Conservation (phyloP, 2,888 invertebrate species). For the Scrobipalpa costella region DNA sequence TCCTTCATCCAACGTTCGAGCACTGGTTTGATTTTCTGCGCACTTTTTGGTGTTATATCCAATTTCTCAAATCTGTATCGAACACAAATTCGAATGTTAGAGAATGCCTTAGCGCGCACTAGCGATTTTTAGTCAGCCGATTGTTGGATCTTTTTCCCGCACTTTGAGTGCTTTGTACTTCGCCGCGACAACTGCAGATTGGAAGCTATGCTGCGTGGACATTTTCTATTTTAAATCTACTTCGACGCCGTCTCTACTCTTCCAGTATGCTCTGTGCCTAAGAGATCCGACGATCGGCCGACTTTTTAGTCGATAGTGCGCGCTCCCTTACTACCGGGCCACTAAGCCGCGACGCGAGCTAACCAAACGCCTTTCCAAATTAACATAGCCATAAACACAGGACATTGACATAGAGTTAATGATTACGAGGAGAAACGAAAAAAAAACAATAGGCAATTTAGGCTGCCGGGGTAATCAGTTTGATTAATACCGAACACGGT, state of each 20-base stretch:
- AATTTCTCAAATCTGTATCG: slow-evolving; percentile 97
- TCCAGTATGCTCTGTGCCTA: no score
- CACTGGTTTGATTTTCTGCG: slow-evolving; percentile 99
- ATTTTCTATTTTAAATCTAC: no score
- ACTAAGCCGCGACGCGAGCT: slow-evolving; percentile 21
- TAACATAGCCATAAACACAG: slow-evolving; percentile 81
- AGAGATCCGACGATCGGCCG: no score
- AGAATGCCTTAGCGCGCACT: slow-evolving; percentile 51
- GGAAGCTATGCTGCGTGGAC: no score
- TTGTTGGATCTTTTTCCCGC: no score
- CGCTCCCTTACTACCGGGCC: slow-evolving; percentile 50
- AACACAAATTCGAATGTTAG: slow-evolving; percentile 79
- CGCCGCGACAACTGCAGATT: no score
- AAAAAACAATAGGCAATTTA: slow-evolving; percentile 79
- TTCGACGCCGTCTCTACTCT: no score
- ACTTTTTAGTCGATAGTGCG: no score
- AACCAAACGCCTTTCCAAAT: slow-evolving; percentile 59
- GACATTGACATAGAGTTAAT: slow-evolving; percentile 84
- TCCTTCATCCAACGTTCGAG: slow-evolving; percentile 99
- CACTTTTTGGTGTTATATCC: slow-evolving; percentile 99
- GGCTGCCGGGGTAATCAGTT: slow-evolving; percentile 76
- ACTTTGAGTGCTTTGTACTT: no score
- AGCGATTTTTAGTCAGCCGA: neutral
- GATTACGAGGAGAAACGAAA: slow-evolving; percentile 63
- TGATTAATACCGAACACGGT: slow-evolving; percentile 77